Percentiles rank a stretch among this genome's conserved stretches.
Conservation (phyloP, 2,888 invertebrate genomes). For the Tyria jacobaeae region DNA sequence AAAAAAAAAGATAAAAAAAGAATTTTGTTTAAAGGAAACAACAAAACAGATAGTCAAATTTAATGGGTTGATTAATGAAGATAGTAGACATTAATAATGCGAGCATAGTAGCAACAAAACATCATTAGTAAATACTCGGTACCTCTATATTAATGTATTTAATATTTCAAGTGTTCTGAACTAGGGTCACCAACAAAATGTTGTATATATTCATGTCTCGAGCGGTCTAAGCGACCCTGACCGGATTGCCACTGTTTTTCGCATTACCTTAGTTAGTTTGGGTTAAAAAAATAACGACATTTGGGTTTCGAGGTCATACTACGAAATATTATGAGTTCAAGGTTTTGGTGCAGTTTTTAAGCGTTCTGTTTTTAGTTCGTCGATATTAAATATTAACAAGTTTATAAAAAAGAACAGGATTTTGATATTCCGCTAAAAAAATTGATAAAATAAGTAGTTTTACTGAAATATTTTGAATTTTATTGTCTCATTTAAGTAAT, state of each 20-base stretch:
- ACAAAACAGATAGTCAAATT: constrained; percentile 12
- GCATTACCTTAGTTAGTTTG: constrained; percentile 23
- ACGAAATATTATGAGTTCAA: not conserved
- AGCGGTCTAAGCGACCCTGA: constrained; percentile 28
- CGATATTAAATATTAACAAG: no score
- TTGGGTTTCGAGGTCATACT: not conserved
- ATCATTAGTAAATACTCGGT: constrained; percentile 26
- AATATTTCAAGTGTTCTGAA: constrained; percentile 32
- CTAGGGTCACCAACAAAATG: constrained; percentile 36
- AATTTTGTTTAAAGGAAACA: constrained; percentile 1
- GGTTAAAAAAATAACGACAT: constrained; percentile 4
- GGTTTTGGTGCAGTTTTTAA: not conserved
- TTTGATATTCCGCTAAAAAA: no score
- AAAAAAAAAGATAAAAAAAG: not conserved
- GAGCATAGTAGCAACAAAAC: constrained; percentile 27
- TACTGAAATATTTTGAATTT: no score
- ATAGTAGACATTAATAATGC: not conserved
- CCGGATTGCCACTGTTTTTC: constrained; percentile 24
- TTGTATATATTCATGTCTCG: constrained; percentile 28
- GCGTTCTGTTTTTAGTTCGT: not conserved
- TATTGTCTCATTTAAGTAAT: not conserved
- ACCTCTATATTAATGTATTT: constrained; percentile 32
- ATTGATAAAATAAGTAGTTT: no score
- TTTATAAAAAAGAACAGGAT: no score
- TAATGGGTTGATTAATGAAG: constrained; percentile 14